Base-by-base conservation (phyloP, 2,888 invertebrate genomes). In the Plagodis dolabraria region DNA sequence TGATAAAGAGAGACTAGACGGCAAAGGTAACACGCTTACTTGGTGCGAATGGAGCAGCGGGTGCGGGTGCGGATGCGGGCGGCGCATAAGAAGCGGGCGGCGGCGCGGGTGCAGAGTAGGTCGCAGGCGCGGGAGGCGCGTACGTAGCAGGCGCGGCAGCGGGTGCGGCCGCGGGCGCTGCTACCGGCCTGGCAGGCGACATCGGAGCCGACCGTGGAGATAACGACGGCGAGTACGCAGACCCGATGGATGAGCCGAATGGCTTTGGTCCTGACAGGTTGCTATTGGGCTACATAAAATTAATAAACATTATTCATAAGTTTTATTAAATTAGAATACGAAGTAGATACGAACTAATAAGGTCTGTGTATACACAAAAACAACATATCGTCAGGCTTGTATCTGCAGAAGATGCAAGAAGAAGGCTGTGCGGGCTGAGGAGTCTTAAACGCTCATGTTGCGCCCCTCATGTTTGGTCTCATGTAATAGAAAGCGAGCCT, bases 261-360 rank as follows among this genome's bases (percentile, higher is more conserved):
- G 95, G 95, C 80, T 94, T 94, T 44, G 95, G 95, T 5, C 94
- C 94, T 42, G 94, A 93, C 66, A 93, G 71, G 72, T 93, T 92
- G 81, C 89, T 93, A 22, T 91, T 89, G 22, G 93, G 91, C 93
- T 94, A 82, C 54, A 59, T n/a, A 53, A 43, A 49, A 45, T n/a
- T 12, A 45, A 8, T n/a, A 22, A 22, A 22, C 22, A 22, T 22
- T 22, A 22, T 4, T 22, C 22, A 4, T 22, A 22, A 22, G 4
- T 22, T 22, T 22, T 22, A 22, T 22, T 22, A 22, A 22, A 22
- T 22, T 22, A n/a, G n/a, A n/a, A n/a, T n/a, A n/a, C n/a, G n/a
- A n/a, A n/a, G 22, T 22, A 1, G 22, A 22, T 22, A 22, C 22
- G 2, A 22, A 22, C 22, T 22, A 22, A 22, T 2, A 22, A 22